Evolutionary conservation across 2,113 vertebrate genomes (phyloP).

Genomic region (Austrofundulus limnaeus): DNA sequence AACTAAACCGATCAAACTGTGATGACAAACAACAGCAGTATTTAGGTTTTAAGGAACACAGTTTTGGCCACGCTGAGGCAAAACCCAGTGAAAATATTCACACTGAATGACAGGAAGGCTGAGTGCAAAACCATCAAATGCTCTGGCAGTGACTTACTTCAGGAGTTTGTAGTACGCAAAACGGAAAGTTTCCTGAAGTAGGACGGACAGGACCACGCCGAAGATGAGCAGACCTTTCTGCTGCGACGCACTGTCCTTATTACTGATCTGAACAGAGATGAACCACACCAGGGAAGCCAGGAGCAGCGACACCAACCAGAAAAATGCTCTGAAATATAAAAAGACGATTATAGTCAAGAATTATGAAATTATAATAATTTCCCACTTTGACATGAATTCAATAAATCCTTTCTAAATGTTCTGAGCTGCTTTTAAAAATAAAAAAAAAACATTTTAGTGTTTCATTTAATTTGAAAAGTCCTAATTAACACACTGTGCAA

Average conservation of each 20-base stretch:
- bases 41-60: no score
- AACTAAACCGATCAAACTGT: slow-evolving; percentile 6
- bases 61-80: neutral
- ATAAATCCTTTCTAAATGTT: no score
- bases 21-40: no score
- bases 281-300: slow-evolving; percentile 82
- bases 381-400: no score
- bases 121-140: no score
- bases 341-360: neutral
- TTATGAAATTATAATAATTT: no score
- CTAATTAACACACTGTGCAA: neutral
- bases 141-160: slow-evolving; percentile 74
- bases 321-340: slow-evolving; percentile 69
- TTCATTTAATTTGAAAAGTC: neutral
- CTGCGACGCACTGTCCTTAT: slow-evolving; percentile 65
- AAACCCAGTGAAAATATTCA: neutral
- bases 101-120: neutral
- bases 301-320: slow-evolving; percentile 82
- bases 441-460: neutral
- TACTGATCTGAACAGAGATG: slow-evolving; percentile 75
- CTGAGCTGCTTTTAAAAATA: no score
- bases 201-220: slow-evolving; percentile 78
- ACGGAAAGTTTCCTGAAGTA: slow-evolving; percentile 79
- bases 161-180: slow-evolving; percentile 80
- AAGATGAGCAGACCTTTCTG: slow-evolving; percentile 82